Conservation (phyloP, 2,113 vertebrate genomes). For the Chroicocephalus ridibundus region DNA sequence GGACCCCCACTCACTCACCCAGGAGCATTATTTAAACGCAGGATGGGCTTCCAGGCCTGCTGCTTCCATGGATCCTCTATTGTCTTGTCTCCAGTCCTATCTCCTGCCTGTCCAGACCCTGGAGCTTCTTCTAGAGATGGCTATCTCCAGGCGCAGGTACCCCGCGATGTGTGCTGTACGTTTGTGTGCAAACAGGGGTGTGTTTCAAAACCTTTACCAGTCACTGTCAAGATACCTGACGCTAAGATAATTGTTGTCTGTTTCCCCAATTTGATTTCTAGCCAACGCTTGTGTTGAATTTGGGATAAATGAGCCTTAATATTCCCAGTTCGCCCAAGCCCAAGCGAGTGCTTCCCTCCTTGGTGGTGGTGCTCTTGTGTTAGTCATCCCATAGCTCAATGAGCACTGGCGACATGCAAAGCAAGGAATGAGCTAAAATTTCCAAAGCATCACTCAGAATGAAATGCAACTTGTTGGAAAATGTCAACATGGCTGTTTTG, state of each 20-base stretch:
- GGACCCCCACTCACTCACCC: background rate
- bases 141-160: rapidly evolving
- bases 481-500: constrained; percentile 54
- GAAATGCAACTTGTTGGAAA: constrained; percentile 35
- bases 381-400: background rate
- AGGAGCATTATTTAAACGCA: background rate
- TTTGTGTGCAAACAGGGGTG: background rate
- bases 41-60: rapidly evolving
- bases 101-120: background rate
- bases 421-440: constrained; percentile 16
- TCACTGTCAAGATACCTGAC: rapidly evolving
- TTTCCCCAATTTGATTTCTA: background rate
- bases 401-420: background rate
- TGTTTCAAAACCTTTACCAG: background rate
- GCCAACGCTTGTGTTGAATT: background rate
- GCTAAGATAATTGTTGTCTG: background rate
- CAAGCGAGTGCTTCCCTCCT: background rate
- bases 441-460: constrained; percentile 5
- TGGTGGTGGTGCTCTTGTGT: background rate
- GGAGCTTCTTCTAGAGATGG: background rate
- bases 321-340: background rate
- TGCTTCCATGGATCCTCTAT: rapidly evolving
- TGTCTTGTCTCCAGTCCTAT: rapidly evolving
- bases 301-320: background rate
- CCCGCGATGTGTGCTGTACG: rapidly evolving